These are phyloP conservation scores for Cyrtonyx montezumae DNA, from an alignment of 2,113 vertebrate genomes.

Conservation along the genomic window DNA sequence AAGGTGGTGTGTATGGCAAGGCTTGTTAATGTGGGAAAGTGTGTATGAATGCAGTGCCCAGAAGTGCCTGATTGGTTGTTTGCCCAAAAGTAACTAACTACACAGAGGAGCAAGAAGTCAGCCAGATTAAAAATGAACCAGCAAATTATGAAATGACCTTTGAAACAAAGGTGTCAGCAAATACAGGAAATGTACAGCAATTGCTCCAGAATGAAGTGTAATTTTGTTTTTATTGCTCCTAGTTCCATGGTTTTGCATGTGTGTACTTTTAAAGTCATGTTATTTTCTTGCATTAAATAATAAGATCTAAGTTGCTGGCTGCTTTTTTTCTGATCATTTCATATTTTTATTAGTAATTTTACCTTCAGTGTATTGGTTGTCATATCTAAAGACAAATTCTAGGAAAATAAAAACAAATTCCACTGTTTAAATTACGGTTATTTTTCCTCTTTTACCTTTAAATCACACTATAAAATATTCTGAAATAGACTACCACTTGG, in stretches of 20 bases:
- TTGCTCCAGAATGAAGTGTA: background rate
- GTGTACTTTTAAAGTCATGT: background rate
- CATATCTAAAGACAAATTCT: background rate
- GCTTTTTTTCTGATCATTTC: background rate
- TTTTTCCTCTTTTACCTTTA: background rate
- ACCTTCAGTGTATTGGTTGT: background rate
- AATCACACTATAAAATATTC: background rate
- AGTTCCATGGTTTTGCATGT: background rate
- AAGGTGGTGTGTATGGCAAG: background rate
- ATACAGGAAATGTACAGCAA: background rate
- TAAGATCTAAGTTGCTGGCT: too few relatives aligned
- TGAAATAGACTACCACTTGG: background rate
- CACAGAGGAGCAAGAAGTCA: background rate
- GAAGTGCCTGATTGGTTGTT: background rate
- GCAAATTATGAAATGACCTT: background rate
- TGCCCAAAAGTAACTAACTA: background rate
- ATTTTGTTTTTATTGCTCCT: background rate
- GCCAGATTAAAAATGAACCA: background rate
- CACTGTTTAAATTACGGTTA: background rate
- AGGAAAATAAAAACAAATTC: background rate
- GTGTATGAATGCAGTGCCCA: background rate
- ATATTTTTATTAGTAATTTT: background rate
- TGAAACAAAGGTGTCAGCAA: background rate
- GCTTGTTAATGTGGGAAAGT: accelerated
- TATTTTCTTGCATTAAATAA: background rate